Conservation (phyloP, 2,113 vertebrate genomes). For the Muntiacus muntjak region DNA sequence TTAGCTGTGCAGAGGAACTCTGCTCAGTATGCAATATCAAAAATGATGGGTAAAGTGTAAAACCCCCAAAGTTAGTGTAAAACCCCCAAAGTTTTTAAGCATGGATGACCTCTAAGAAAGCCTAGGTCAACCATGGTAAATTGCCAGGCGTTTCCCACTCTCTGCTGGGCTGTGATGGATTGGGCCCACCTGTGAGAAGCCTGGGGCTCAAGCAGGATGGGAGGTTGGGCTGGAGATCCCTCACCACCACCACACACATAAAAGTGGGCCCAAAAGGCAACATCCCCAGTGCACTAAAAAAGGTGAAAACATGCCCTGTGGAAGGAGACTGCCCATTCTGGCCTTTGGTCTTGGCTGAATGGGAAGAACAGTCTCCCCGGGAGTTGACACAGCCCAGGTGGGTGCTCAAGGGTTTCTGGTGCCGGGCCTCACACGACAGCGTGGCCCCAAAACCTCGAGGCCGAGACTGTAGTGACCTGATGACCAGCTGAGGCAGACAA, state of each 20-base stretch:
- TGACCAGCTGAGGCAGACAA: background rate
- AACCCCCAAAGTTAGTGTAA: background rate
- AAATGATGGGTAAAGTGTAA: background rate
- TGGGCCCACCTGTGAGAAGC: background rate
- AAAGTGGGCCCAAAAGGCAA: background rate
- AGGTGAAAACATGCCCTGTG: background rate
- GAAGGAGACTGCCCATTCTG: background rate
- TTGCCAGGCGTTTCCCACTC: fast-evolving
- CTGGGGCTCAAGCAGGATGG: background rate
- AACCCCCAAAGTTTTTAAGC: background rate
- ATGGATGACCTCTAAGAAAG: background rate
- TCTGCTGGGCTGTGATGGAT: background rate
- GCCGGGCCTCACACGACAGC: background rate
- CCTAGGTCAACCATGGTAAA: fast-evolving
- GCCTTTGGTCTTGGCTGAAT: background rate
- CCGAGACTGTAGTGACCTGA: background rate
- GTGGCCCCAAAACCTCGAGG: background rate
- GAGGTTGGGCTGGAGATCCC: background rate
- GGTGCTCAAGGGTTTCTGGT: background rate
- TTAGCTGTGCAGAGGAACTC: background rate
- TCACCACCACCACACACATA: background rate
- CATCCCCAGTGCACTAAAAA: background rate
- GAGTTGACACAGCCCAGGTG: background rate
- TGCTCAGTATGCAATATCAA: background rate
- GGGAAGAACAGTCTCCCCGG: fast-evolving